Evolutionary conservation across 1,140 invertebrate genomes (phyloP).

Genomic region (Lysiphlebus fabarum): DNA sequence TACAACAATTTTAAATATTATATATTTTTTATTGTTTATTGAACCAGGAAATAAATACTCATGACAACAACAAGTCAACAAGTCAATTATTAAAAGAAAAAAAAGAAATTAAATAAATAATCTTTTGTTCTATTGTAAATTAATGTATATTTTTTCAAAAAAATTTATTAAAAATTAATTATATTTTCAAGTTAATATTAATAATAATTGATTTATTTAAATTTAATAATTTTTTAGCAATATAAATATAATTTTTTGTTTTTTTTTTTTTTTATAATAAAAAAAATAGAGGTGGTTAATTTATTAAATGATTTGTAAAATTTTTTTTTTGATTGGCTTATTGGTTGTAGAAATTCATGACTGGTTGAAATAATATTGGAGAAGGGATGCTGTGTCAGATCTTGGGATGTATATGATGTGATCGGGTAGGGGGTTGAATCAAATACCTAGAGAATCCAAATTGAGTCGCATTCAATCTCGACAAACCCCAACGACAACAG

Average conservation of each 20-base stretch:
- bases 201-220: no score
- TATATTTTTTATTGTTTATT: background rate
- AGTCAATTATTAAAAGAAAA: no score
- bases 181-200: no score
- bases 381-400: conserved; percentile 26
- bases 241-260: background rate
- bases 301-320: background rate
- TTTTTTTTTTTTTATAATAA: background rate
- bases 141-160: no score
- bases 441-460: conserved; percentile 34
- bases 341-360: conserved; percentile 18
- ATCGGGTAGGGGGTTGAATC: conserved; percentile 45
- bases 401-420: conserved; percentile 16
- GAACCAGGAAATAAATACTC: background rate
- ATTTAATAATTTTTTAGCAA: no score
- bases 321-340: conserved; percentile 4
- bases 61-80: no score
- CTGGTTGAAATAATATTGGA: conserved; percentile 26
- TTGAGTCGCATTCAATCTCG: conserved; percentile 38
- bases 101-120: no score
- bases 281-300: background rate
- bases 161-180: no score
- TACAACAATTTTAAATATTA: no score
- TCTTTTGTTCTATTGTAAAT: no score
- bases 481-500: conserved; percentile 31